Conservation (phyloP, 1,140 invertebrate species). For the Drosophila ogumai region DNA sequence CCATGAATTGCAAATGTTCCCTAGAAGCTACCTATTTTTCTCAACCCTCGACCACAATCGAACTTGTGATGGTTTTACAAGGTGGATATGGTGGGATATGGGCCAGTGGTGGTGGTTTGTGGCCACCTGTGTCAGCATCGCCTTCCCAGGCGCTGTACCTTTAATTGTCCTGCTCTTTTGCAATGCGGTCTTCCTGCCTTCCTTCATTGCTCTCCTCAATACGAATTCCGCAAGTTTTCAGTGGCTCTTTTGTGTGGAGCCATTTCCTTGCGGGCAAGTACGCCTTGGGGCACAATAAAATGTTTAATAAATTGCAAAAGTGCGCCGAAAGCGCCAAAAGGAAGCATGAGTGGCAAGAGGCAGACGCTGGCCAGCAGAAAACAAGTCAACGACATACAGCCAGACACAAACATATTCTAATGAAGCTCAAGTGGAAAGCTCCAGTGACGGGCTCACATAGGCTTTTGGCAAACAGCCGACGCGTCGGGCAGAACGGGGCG, state of each 20-base stretch:
- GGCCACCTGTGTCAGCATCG: constrained; percentile 20
- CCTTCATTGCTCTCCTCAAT: constrained; percentile 1
- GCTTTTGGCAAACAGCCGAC: constrained; percentile 1
- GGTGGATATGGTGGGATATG: background rate
- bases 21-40: background rate
- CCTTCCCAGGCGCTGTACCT: constrained; percentile 11
- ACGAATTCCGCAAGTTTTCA: constrained; percentile 12
- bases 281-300: constrained; percentile 80
- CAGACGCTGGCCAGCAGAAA: constrained; percentile 17
- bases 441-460: constrained; percentile 28
- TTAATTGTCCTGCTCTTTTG: constrained; percentile 50
- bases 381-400: constrained; percentile 50
- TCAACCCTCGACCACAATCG: constrained; percentile 1
- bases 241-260: constrained; percentile 25
- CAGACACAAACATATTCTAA: constrained; percentile 66
- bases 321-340: constrained; percentile 57
- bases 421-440: constrained; percentile 65
- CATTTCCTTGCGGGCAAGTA: constrained; percentile 62
- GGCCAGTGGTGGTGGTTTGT: constrained; percentile 7
- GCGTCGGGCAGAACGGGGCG: constrained; percentile 2
- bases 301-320: constrained; percentile 83
- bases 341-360: background rate
- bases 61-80: background rate
- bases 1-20: constrained; percentile 15
- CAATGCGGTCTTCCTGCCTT: constrained; percentile 9